A percentile compares a stretch with the other conserved stretches of the same genome.
These are phyloP conservation scores for Tanaodytes sp. DNA, from an alignment of 2,888 invertebrate species.

Conservation along the genomic window DNA sequence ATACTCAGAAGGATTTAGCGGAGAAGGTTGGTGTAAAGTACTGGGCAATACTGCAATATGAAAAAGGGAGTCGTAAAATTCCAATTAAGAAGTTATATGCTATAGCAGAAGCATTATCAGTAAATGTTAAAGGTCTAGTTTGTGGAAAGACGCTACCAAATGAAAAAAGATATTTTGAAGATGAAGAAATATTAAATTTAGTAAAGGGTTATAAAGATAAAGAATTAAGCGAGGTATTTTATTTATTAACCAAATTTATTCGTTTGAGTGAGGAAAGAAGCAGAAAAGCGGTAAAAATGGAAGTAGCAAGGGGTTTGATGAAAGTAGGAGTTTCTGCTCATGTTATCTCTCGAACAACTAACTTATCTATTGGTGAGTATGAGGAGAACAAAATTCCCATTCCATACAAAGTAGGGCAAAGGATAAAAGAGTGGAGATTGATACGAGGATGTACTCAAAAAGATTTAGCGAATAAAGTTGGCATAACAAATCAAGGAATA, in stretches of 20 bases:
- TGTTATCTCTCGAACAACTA: conserved; percentile 3
- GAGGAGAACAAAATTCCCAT: background rate
- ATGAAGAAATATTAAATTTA: conserved; percentile 17
- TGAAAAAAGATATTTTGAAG: no score
- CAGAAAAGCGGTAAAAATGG: conserved; percentile 16
- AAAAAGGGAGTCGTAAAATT: conserved; percentile 15
- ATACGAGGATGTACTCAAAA: conserved; percentile 10
- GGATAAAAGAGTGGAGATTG: conserved; percentile 13
- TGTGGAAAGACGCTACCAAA: conserved; percentile 3
- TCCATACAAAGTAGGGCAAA: background rate
- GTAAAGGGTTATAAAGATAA: conserved; percentile 7
- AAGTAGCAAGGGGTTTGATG: conserved; percentile 22
- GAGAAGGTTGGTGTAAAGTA: conserved; percentile 3
- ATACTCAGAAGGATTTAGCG: conserved; percentile 24
- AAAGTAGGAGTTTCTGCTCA: conserved; percentile 15
- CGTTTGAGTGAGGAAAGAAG: conserved; percentile 8
- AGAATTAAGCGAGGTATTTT: background rate
- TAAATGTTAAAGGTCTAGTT: background rate
- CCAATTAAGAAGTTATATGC: conserved; percentile 15
- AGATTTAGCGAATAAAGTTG: no score
- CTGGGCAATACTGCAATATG: conserved; percentile 8
- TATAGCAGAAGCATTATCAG: conserved; percentile 23
- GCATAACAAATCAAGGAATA: conserved; percentile 6
- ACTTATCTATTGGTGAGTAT: background rate
- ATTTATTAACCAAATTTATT: conserved; percentile 25